Conservation (phyloP, 2,888 invertebrate species). For the Chymomyza procnemis region DNA sequence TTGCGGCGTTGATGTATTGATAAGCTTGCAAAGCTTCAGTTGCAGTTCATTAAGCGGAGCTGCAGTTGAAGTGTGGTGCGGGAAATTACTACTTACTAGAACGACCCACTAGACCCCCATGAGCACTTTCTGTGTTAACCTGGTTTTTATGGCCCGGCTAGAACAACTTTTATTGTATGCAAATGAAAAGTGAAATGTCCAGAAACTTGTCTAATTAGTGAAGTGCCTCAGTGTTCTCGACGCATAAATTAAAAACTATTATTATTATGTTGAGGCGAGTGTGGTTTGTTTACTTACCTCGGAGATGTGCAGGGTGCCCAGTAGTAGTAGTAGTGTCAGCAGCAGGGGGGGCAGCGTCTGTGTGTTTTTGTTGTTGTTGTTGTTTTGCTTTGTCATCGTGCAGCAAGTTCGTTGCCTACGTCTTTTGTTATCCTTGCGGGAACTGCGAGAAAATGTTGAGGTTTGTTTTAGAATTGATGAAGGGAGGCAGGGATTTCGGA, state of each 20-base stretch:
- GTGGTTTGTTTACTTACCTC: constrained; percentile 62
- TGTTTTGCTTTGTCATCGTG: constrained; percentile 42
- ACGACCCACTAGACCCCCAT: constrained; percentile 16
- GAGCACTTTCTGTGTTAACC: constrained; percentile 47
- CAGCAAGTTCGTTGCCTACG: constrained; percentile 61
- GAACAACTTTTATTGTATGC: constrained; percentile 60
- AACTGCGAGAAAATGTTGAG: constrained; percentile 54
- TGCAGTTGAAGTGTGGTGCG: constrained; percentile 51
- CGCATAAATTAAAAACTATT: neutral
- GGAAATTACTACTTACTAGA: too few relatives aligned
- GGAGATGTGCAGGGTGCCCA: constrained; percentile 56
- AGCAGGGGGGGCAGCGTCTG: constrained; percentile 6
- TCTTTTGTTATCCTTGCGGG: constrained; percentile 61
- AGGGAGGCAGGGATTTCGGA: constrained; percentile 24
- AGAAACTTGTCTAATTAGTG: constrained; percentile 45
- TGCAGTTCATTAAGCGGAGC: constrained; percentile 60
- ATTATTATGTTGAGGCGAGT: neutral
- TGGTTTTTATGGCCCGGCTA: constrained; percentile 46
- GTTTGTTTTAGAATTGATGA: constrained; percentile 37
- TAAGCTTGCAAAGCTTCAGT: constrained; percentile 30
- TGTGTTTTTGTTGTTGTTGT: constrained; percentile 27
- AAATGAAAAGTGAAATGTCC: constrained; percentile 68
- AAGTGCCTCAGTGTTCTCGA: neutral
- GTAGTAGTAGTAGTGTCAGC: constrained; percentile 51
- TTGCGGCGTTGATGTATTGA: constrained; percentile 28